Percentiles rank a stretch among this genome's conserved stretches.
These are phyloP conservation scores for Nasua narica DNA, from an alignment of 2,797 vertebrate genomes.

Conservation along the genomic window DNA sequence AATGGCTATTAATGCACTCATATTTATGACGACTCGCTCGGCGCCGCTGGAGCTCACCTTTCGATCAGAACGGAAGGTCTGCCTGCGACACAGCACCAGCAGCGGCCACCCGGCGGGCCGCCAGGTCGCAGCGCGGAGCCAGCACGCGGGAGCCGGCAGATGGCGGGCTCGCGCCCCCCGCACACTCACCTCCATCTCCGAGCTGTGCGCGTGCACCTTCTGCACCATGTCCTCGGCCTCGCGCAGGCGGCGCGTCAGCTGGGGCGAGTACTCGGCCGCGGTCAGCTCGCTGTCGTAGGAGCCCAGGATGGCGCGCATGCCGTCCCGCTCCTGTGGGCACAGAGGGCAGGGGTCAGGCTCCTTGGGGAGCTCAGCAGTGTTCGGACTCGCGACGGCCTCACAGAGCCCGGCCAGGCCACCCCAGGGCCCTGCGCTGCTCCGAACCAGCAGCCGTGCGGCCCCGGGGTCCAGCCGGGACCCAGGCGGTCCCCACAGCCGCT, in stretches of 20 bases:
- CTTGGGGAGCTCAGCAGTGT: background rate
- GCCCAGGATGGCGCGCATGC: constrained; percentile 94
- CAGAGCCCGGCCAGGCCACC: background rate
- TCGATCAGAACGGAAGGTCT: constrained; percentile 31
- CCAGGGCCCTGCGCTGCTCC: background rate
- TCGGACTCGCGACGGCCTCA: background rate
- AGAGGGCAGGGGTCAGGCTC: background rate
- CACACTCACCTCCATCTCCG: constrained; percentile 91
- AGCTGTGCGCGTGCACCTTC: constrained; percentile 89
- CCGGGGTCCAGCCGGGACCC: accelerated
- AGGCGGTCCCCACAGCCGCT: accelerated
- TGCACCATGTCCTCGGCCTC: constrained; percentile 94
- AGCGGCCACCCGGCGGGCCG: background rate
- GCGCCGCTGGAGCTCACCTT: constrained; percentile 57
- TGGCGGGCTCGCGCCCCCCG: background rate
- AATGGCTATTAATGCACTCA: constrained; percentile 72
- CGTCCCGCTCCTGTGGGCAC: constrained; percentile 90
- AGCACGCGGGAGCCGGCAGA: accelerated
- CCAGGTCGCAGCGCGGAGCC: background rate
- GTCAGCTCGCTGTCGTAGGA: constrained; percentile 94
- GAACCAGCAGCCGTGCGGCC: accelerated
- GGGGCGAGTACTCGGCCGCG: constrained; percentile 89
- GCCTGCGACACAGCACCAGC: background rate
- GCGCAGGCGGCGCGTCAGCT: constrained; percentile 89
- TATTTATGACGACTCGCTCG: constrained; percentile 59